Base-by-base conservation (phyloP, 1,140 invertebrate genomes). In the Cylas formicarius region DNA sequence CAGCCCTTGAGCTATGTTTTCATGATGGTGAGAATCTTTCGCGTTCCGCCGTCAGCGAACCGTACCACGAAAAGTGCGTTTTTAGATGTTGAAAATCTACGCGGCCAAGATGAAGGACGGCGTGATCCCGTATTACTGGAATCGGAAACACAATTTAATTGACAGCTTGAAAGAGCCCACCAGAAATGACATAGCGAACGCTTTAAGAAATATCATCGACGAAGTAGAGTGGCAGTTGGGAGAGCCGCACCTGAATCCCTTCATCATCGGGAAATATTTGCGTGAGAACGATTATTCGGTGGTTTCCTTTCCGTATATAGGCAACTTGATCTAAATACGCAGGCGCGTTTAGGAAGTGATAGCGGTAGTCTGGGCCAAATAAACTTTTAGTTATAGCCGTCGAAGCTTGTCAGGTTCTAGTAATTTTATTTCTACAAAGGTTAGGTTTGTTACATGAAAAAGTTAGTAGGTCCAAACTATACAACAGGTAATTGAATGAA, bases 101-200 rank as follows among this genome's bases (percentile, higher is more conserved):
- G 51, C 62, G 24, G 39, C 62, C 3, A 62, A 63, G 1, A 46
- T 72, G 3, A 29, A 50, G 16, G 44, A 56, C 0, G 59, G 63
- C n/a, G 55, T 59, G 4, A 70, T 73, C 18, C 62, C 58, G 2
- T 73, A 70, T 44, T 73, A 64, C 44, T 73, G 71, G 71, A 63
- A 72, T 41, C 21, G 56, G 16, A 48, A 61, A 0, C 61, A 67
- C 37, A 73, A 73, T 55, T 53, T 73, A 14, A 52, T 57, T 21
- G 48, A 11, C 1, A 17, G 45, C 20, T 4, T 56, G 14, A 48
- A 51, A 23, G 14, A 31, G n/a, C 6, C 13, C 7, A 50, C 44
- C 5, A 34, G 35, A 33, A 23, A 11, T 3, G 36, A 14, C 22
- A 34, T 50, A 16, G 44, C 27, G n/a, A 50, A 56, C 22, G 22